Evolutionary conservation across 2,888 invertebrate species (phyloP).

Genomic region (Apodemia duryi): DNA sequence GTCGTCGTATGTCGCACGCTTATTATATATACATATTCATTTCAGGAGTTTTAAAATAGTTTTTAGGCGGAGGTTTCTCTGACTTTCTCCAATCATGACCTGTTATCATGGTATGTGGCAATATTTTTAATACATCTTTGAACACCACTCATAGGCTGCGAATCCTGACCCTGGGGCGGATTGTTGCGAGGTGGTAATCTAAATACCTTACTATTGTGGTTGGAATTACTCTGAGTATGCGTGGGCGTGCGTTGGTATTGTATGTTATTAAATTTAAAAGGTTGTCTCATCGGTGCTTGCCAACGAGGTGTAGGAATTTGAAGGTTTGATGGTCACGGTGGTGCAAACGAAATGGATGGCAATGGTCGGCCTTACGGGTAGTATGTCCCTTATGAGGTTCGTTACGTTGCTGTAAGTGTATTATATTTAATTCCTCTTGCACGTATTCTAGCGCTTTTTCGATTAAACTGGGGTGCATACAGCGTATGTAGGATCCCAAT

Average conservation of each 20-base stretch:
- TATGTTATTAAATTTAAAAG: not conserved
- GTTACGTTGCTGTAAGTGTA: too few species aligned
- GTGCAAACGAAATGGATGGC: not conserved
- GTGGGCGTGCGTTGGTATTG: not conserved
- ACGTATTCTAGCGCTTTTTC: too few species aligned
- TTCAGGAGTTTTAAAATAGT: constrained; percentile 34
- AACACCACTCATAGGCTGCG: constrained; percentile 26
- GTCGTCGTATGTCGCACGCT: constrained; percentile 1
- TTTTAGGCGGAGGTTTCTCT: constrained; percentile 32
- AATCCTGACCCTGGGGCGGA: not conserved
- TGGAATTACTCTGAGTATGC: constrained; percentile 9
- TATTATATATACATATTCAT: constrained; percentile 26
- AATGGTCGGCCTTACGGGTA: not conserved
- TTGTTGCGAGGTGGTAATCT: not conserved
- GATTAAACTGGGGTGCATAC: too few species aligned
- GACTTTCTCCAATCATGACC: constrained; percentile 31
- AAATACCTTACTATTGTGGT: constrained; percentile 21
- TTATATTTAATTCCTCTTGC: too few species aligned
- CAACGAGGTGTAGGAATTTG: not conserved
- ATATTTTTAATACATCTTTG: constrained; percentile 17
- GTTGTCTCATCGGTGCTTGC: not conserved
- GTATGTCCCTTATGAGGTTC: not conserved
- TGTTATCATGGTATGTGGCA: constrained; percentile 3
- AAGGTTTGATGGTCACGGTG: not conserved
- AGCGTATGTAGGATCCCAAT: too few species aligned